Conservation (phyloP, 1,140 invertebrate genomes). For the Monochamus saltuarius region DNA sequence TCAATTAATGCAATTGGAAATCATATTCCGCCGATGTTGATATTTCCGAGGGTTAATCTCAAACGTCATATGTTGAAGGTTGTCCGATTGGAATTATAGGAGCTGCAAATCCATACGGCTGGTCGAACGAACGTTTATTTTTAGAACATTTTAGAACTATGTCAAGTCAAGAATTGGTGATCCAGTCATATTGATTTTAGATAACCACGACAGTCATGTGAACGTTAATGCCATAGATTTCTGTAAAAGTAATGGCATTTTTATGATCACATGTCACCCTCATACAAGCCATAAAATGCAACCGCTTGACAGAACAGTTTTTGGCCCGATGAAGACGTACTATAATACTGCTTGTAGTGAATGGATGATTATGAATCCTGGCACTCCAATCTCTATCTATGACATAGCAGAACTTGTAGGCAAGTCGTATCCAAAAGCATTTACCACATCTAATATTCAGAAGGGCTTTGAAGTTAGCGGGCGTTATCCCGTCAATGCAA, state of each 20-base stretch:
- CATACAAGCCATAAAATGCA: constrained; percentile 35
- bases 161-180: constrained; percentile 24
- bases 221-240: constrained; percentile 32
- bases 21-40: constrained; percentile 47
- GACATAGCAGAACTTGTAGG: constrained; percentile 19
- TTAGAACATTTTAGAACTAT: constrained; percentile 48
- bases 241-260: constrained; percentile 46
- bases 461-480: constrained; percentile 11
- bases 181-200: constrained; percentile 43
- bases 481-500: constrained; percentile 19
- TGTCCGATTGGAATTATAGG: constrained; percentile 17
- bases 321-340: constrained; percentile 32
- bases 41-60: constrained; percentile 48
- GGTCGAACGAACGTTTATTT: constrained; percentile 51
- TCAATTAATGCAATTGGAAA: constrained; percentile 47
- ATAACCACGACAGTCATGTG: constrained; percentile 52
- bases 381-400: constrained; percentile 7
- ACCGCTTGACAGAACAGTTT: constrained; percentile 29
- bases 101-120: constrained; percentile 48
- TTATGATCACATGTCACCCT: constrained; percentile 48
- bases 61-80: constrained; percentile 39
- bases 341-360: constrained; percentile 24
- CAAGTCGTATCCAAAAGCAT: constrained; percentile 23
- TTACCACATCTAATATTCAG: constrained; percentile 16
- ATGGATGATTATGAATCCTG: constrained; percentile 17